Percentiles rank a stretch among this genome's conserved stretches.
Conservation (phyloP, 2,113 vertebrate species). For the Sebastes schlegelii region DNA sequence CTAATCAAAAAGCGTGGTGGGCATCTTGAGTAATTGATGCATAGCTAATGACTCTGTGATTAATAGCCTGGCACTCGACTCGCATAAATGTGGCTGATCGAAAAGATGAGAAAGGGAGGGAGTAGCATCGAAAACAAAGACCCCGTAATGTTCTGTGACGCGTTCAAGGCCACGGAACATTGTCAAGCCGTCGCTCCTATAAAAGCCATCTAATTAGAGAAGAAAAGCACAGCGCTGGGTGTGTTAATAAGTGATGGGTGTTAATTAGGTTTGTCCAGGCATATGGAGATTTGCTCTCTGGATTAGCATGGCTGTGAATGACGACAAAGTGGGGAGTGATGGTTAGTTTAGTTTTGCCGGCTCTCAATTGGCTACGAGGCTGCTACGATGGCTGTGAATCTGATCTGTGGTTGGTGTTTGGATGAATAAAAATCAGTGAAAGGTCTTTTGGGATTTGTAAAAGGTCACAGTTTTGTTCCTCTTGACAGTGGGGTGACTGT, state of each 20-base stretch:
- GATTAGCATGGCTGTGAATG: slow-evolving; percentile 55
- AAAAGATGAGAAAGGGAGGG: slow-evolving; percentile 24
- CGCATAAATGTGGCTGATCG: slow-evolving; percentile 57
- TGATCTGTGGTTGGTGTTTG: slow-evolving; percentile 26
- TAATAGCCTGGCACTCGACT: slow-evolving; percentile 67
- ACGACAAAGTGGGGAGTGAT: slow-evolving; percentile 15
- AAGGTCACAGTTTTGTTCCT: slow-evolving; percentile 48
- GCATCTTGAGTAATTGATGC: slow-evolving; percentile 75
- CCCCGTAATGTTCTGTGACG: slow-evolving; percentile 57
- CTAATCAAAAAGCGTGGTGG: slow-evolving; percentile 69
- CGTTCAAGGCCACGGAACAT: slow-evolving; percentile 49
- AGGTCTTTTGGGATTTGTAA: slow-evolving; percentile 42
- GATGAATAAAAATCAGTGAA: slow-evolving; percentile 42
- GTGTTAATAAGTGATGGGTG: slow-evolving; percentile 68
- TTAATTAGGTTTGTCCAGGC: slow-evolving; percentile 76
- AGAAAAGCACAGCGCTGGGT: slow-evolving; percentile 50
- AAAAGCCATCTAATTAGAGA: slow-evolving; percentile 66
- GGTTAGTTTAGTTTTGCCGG: not conserved
- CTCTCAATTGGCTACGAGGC: slow-evolving; percentile 32
- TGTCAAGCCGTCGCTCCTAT: slow-evolving; percentile 41
- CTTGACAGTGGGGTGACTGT: slow-evolving; percentile 37
- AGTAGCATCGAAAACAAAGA: slow-evolving; percentile 56
- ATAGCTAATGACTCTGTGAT: slow-evolving; percentile 77
- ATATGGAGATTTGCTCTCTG: slow-evolving; percentile 67
- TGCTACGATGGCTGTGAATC: not conserved